A percentile compares a stretch with the other conserved stretches of the same genome.
Evolutionary conservation across 1,140 invertebrate species (phyloP).

Genomic region (Reticulitermes speratus): DNA sequence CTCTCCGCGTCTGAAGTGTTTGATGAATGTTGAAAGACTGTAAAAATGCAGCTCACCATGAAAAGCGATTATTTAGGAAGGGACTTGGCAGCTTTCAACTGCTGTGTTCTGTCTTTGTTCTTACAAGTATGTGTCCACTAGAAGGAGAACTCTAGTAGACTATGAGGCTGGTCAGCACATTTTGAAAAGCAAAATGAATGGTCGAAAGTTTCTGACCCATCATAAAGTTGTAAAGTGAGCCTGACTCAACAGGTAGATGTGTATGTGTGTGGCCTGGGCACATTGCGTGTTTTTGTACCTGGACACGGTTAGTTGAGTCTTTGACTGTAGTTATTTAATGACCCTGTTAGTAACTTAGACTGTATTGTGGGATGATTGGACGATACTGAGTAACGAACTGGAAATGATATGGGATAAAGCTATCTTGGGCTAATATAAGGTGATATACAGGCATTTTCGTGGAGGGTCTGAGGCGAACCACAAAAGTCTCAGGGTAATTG

Average conservation of each 20-base stretch:
- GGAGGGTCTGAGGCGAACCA: no score
- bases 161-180: neutral
- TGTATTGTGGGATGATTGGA: no score
- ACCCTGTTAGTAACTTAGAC: no score
- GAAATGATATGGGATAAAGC: no score
- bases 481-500: no score
- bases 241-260: neutral
- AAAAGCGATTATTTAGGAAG: neutral
- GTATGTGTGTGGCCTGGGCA: neutral
- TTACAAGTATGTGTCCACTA: neutral
- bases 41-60: slow-evolving; percentile 5
- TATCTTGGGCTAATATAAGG: no score
- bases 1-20: neutral
- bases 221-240: neutral
- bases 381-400: no score
- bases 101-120: neutral
- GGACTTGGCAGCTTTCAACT: neutral
- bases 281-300: neutral
- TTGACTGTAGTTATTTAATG: no score
- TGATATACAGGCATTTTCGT: no score
- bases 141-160: neutral
- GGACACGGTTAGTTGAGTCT: neutral
- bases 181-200: neutral
- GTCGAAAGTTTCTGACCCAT: neutral
- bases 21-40: neutral